Evolutionary conservation across 2,797 vertebrate genomes (phyloP).

Genomic region (Dromococcyx pavoninus): DNA sequence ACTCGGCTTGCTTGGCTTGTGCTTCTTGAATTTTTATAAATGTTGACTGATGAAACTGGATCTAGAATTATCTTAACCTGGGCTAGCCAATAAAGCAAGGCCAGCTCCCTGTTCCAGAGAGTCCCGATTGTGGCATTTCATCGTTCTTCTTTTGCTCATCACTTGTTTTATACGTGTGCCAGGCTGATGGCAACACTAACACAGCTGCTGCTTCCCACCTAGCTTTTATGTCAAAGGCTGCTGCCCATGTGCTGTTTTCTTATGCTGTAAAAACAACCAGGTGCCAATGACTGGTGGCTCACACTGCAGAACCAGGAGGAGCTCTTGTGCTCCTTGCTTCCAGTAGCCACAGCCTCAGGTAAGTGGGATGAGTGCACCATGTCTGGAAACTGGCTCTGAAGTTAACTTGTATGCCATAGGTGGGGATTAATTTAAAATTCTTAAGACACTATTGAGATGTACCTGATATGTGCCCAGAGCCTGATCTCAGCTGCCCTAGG

Average conservation of each 20-base stretch:
- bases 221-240: background rate
- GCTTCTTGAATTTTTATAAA: background rate
- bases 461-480: background rate
- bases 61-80: background rate
- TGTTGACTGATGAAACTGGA: background rate
- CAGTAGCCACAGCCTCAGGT: background rate
- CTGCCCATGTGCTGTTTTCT: background rate
- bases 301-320: background rate
- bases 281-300: background rate
- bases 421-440: background rate
- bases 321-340: background rate
- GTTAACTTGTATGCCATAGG: background rate
- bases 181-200: background rate
- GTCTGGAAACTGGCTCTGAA: background rate
- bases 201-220: background rate
- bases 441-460: background rate
- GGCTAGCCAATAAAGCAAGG: background rate
- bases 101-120: background rate
- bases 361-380: background rate
- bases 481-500: background rate
- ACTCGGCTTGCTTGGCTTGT: background rate
- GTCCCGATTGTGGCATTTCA: background rate
- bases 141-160: background rate
- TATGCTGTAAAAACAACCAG: background rate
- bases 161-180: background rate